These are phyloP conservation scores for Beris morrisii DNA, from an alignment of 2,888 invertebrate species.

Conservation along the genomic window DNA sequence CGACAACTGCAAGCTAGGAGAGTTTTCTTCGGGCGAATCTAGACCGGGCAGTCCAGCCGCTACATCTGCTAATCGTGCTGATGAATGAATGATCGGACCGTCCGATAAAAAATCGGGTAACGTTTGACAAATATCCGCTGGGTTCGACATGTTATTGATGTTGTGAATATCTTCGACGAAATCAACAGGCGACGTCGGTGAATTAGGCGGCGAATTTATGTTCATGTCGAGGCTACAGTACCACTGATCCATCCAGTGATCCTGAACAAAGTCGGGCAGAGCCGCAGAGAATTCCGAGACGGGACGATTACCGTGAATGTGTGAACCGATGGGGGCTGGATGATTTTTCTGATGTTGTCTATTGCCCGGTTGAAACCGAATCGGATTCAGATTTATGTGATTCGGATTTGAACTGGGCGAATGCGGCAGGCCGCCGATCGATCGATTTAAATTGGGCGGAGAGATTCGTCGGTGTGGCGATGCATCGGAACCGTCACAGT, in stretches of 20 bases:
- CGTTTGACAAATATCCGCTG: conserved; percentile 52
- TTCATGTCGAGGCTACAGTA: conserved; percentile 50
- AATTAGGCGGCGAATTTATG: conserved; percentile 51
- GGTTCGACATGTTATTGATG: conserved; percentile 15
- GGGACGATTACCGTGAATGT: conserved; percentile 37
- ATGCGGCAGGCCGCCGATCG: conserved; percentile 9
- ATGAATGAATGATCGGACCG: conserved; percentile 62
- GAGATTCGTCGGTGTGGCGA: conserved; percentile 33
- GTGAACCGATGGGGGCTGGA: conserved; percentile 28
- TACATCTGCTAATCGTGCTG: conserved; percentile 53
- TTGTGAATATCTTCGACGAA: conserved; percentile 45
- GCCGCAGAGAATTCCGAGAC: conserved; percentile 51
- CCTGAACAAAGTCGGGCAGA: conserved; percentile 86
- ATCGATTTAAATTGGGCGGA: conserved; percentile 7
- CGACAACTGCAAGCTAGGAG: conserved; percentile 47
- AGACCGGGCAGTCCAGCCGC: conserved; percentile 52
- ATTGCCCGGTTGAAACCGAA: neutral
- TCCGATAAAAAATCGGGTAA: conserved; percentile 74
- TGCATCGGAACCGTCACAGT: conserved; percentile 24
- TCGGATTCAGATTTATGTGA: conserved; percentile 9
- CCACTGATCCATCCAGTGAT: conserved; percentile 78
- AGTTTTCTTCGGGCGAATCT: conserved; percentile 54
- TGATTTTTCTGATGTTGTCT: conserved; percentile 30
- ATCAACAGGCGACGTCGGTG: conserved; percentile 46
- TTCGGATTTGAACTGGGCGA: conserved; percentile 5